Base-by-base conservation (phyloP, 2,797 vertebrate genomes). In the Myotis vivesi region DNA sequence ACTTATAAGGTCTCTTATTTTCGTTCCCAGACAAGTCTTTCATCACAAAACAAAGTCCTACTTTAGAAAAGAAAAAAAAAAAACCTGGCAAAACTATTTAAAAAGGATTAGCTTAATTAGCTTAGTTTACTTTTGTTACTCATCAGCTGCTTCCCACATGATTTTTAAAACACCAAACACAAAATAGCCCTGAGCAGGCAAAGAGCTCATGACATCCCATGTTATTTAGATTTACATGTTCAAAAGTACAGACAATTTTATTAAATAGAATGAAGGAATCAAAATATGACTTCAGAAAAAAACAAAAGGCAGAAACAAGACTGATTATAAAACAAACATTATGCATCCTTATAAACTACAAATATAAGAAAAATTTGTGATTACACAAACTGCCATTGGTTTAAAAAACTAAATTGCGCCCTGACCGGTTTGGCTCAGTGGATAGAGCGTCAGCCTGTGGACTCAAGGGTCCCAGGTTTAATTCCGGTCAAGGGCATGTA, bases 111-210 rank as follows among this genome's bases (percentile, higher is more conserved):
- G 33, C 46, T 90, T 71, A 69, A 49, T 69, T 57, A 59, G 30
- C 46, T 90, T 71, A 57, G 46, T 87, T 64, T 53, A 87, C 57
- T 89, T 89, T 83, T 80, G 41, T 80, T 68, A 94, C 87, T 46
- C 53, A 92, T 92, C 46, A 71, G 81, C 72, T 87, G 59, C 16
- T 95, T 71, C 38, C 16, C 93, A 94, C 69, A 46, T 93, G 77
- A 84, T 53, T 96, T 89, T 81, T 84, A 89, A 87, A 92, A 59
- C 76, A 93, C 19, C 5, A 44, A 95, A 89, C 16, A 79, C 83
- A 86, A 94, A 96, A 93, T 19, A 87, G 49, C 79, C 68, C 49
- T 41, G 23, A 90, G 85, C 72, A 95, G 59, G 33, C 72, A 93
- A 94, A 95, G 53, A 75, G 30, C 41, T 57, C 83, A 83, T 79